These are phyloP conservation scores for Cheirogaleus medius DNA, from an alignment of 2,113 vertebrate species.

Conservation along the genomic window DNA sequence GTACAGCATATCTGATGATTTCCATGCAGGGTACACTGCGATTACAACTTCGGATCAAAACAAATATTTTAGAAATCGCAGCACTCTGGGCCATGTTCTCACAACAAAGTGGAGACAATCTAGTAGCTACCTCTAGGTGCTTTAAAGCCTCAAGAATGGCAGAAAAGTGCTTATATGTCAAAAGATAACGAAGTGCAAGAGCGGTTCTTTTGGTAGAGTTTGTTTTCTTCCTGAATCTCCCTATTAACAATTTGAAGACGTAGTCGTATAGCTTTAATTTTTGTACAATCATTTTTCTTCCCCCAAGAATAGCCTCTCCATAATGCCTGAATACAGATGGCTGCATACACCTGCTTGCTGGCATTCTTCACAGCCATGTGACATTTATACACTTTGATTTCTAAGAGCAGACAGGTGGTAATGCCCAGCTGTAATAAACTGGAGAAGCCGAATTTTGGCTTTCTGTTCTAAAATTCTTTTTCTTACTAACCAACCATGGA, in stretches of 20 bases:
- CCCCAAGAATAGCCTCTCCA: conserved; percentile 95
- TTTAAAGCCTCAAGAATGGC: conserved; percentile 92
- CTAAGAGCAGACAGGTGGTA: too few species aligned
- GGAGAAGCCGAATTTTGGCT: too few species aligned
- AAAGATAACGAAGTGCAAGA: conserved; percentile 89
- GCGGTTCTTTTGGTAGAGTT: conserved; percentile 90
- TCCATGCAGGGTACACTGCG: conserved; percentile 97
- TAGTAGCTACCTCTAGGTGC: conserved; percentile 92
- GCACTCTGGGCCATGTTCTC: conserved; percentile 92
- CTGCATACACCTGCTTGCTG: too few species aligned
- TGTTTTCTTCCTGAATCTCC: conserved; percentile 89
- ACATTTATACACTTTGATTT: too few species aligned
- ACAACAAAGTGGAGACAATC: conserved; percentile 93
- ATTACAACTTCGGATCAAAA: conserved; percentile 94
- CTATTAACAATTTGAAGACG: conserved; percentile 85
- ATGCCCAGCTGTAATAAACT: too few species aligned
- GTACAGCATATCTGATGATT: conserved; percentile 91
- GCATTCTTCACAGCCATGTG: too few species aligned
- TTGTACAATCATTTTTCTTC: conserved; percentile 85
- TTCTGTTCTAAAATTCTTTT: too few species aligned
- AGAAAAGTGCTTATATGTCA: conserved; percentile 92
- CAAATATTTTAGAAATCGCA: conserved; percentile 89
- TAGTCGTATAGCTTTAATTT: conserved; percentile 85
- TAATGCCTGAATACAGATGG: conserved; percentile 86
- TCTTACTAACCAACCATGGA: too few species aligned